These are phyloP conservation scores for Aphelenchoides bicaudatus DNA, from an alignment of 2,888 invertebrate species.

Conservation along the genomic window DNA sequence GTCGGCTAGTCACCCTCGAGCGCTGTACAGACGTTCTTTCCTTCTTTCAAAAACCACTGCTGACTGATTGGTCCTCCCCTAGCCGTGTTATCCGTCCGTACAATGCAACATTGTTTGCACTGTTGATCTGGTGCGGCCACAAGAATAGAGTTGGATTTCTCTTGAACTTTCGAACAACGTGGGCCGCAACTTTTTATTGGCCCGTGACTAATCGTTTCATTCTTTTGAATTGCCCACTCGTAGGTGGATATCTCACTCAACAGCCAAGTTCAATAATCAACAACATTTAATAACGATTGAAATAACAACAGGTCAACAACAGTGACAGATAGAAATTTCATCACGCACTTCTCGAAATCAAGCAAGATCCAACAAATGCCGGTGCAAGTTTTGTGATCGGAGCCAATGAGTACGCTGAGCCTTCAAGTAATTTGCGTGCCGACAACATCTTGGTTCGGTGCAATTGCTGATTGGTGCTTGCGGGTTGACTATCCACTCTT, in stretches of 20 bases:
- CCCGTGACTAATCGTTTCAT: not conserved
- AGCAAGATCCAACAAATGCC: conserved; percentile 39
- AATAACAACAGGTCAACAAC: conserved; percentile 18
- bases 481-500: not conserved
- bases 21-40: too few relatives aligned
- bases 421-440: conserved; percentile 38
- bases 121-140: too few relatives aligned
- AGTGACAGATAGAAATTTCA: conserved; percentile 8
- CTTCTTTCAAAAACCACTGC: too few relatives aligned
- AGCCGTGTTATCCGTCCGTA: too few relatives aligned
- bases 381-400: conserved; percentile 46
- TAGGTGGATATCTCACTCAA: too few relatives aligned
- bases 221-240: too few relatives aligned
- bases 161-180: too few relatives aligned
- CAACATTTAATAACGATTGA: conserved; percentile 15
- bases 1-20: too few relatives aligned
- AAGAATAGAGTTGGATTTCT: too few relatives aligned
- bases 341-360: conserved; percentile 18
- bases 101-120: too few relatives aligned
- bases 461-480: not conserved
- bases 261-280: too few relatives aligned
- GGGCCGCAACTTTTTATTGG: not conserved
- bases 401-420: conserved; percentile 44
- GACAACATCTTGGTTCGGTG: conserved; percentile 18
- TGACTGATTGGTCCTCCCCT: too few relatives aligned